These are phyloP conservation scores for Drosophila austrosaltans DNA, from an alignment of 2,888 invertebrate species.

Conservation along the genomic window DNA sequence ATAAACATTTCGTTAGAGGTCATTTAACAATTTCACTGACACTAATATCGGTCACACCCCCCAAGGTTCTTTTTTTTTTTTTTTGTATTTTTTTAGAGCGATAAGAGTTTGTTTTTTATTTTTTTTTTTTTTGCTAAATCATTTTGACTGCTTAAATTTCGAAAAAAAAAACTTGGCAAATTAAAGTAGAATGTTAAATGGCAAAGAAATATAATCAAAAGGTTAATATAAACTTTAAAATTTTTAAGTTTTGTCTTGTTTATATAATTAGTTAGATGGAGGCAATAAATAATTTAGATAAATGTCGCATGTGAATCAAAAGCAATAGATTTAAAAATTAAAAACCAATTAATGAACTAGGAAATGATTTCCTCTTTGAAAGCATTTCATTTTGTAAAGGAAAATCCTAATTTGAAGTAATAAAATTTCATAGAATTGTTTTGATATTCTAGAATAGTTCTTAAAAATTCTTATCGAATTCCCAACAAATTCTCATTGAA, in stretches of 20 bases:
- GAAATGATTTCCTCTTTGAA: too few species aligned
- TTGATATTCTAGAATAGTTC: too few species aligned
- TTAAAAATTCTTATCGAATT: too few species aligned
- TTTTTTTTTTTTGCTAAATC: not conserved
- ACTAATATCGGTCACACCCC: slow-evolving; percentile 40
- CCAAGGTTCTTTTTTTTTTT: slow-evolving; percentile 31
- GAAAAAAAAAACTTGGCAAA: not conserved
- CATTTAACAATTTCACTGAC: slow-evolving; percentile 1
- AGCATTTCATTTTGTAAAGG: too few species aligned
- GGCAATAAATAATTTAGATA: too few species aligned
- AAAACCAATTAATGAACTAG: too few species aligned
- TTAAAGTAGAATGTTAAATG: not conserved
- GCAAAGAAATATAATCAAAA: not conserved
- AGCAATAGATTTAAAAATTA: too few species aligned
- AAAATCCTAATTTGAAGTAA: too few species aligned
- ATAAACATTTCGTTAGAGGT: slow-evolving; percentile 27
- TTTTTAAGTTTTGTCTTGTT: not conserved
- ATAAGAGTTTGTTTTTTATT: not conserved
- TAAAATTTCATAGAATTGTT: too few species aligned
- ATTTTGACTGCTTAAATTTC: not conserved
- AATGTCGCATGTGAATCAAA: too few species aligned
- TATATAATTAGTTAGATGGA: not conserved
- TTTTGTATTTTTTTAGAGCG: not conserved
- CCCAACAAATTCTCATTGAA: too few species aligned
- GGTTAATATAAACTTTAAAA: not conserved